Percentiles rank a stretch among this genome's conserved stretches.
Evolutionary conservation across 2,113 vertebrate genomes (phyloP).

Genomic region (Brachyhypopomus occidentalis): DNA sequence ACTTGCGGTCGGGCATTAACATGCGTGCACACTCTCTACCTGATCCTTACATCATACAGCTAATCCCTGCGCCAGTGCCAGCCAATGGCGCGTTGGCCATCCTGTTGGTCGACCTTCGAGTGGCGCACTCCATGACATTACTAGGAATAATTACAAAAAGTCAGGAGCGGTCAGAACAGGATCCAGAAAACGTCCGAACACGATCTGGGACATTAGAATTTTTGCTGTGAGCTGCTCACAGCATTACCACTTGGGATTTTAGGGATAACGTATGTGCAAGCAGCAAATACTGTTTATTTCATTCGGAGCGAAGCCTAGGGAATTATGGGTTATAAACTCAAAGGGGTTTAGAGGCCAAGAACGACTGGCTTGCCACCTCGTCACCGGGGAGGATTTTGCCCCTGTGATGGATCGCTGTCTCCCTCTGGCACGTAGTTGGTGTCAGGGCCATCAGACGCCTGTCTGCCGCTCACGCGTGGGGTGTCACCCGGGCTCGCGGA

Average conservation of each 20-base stretch:
- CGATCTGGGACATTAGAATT: no score
- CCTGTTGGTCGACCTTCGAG: background rate
- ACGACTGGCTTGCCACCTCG: conserved; percentile 1
- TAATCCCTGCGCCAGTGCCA: background rate
- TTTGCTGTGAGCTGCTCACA: no score
- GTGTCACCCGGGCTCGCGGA: conserved; percentile 32
- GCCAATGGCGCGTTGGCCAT: background rate
- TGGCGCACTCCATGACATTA: background rate
- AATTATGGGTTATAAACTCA: conserved; percentile 12
- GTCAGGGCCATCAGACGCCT: conserved; percentile 39
- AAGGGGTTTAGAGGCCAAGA: background rate
- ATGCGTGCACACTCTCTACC: background rate
- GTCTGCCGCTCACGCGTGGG: conserved; percentile 18
- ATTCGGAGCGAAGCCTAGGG: background rate
- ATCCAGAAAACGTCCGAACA: background rate
- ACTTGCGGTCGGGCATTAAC: no score
- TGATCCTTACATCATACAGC: background rate
- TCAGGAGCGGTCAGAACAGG: no score
- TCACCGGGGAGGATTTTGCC: conserved; percentile 43
- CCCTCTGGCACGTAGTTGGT: conserved; percentile 42
- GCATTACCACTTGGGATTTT: no score
- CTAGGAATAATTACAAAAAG: no score
- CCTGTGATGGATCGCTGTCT: conserved; percentile 49
- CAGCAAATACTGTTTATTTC: background rate
- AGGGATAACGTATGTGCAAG: background rate